phyloP scores from a whole-genome alignment of 2,888 invertebrate species.

The Drosophila paucipuncta region DNA sequence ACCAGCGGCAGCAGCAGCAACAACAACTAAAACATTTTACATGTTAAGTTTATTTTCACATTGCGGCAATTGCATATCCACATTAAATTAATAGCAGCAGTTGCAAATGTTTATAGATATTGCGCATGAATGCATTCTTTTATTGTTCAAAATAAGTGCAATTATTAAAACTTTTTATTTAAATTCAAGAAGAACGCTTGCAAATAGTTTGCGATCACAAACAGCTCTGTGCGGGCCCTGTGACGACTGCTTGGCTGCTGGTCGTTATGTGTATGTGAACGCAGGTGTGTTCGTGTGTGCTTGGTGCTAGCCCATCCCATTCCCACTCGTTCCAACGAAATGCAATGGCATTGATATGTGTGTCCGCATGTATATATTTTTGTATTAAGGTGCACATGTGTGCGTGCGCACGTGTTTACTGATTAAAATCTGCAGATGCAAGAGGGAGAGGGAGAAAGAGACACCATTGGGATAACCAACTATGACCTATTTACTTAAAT shows the following conservation, averaged over 20 bases:
- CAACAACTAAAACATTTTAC: constrained; percentile 52
- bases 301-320: constrained; percentile 7
- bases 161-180: constrained; percentile 18
- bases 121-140: constrained; percentile 16
- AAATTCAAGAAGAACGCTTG: constrained; percentile 30
- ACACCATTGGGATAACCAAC: constrained; percentile 5
- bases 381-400: constrained; percentile 19
- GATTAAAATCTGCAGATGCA: constrained; percentile 21
- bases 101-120: constrained; percentile 8
- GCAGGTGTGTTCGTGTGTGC: constrained; percentile 5
- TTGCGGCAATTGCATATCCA: neutral
- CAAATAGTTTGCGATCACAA: constrained; percentile 52
- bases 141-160: constrained; percentile 9
- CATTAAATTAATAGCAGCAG: constrained; percentile 13
- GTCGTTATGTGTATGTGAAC: constrained; percentile 16
- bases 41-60: constrained; percentile 27
- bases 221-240: constrained; percentile 35
- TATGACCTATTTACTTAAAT: neutral
- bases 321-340: constrained; percentile 43
- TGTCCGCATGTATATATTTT: constrained; percentile 6
- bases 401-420: constrained; percentile 50
- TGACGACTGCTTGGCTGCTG: constrained; percentile 23
- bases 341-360: constrained; percentile 40
- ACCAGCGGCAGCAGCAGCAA: constrained; percentile 13
- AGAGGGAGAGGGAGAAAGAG: neutral